These are phyloP conservation scores for Thamnophis elegans DNA, from an alignment of 2,797 vertebrate genomes.

Conservation along the genomic window DNA sequence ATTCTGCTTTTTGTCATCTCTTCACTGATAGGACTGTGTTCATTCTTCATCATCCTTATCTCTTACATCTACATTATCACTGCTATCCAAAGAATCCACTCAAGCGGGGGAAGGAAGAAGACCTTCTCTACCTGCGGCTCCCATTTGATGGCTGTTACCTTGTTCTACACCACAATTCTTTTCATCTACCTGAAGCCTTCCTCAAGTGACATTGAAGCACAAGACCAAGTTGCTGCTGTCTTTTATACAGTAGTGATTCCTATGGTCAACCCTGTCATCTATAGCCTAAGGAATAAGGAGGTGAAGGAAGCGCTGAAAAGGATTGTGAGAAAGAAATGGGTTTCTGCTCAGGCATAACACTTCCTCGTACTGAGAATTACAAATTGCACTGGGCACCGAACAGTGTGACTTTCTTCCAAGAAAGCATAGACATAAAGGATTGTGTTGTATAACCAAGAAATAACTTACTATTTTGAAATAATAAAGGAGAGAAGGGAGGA, in stretches of 20 bases:
- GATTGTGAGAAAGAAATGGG: constrained; percentile 25
- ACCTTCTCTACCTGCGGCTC: constrained; percentile 65
- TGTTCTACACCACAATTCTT: constrained; percentile 53
- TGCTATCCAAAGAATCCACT: constrained; percentile 42
- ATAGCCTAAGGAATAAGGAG: constrained; percentile 60
- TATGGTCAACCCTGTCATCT: constrained; percentile 64
- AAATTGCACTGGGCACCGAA: too few species aligned
- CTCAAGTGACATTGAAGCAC: constrained; percentile 53
- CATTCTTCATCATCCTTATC: constrained; percentile 44
- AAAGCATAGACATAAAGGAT: not conserved
- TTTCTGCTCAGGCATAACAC: not conserved
- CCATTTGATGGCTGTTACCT: constrained; percentile 54
- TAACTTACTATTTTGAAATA: not conserved
- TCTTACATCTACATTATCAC: constrained; percentile 61
- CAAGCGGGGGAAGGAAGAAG: constrained; percentile 46
- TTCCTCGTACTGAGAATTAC: not conserved
- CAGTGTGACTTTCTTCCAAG: not conserved
- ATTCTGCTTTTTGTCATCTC: constrained; percentile 50
- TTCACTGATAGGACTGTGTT: constrained; percentile 36
- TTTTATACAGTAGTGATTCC: constrained; percentile 63
- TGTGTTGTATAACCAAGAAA: not conserved
- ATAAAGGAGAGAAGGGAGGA: not conserved
- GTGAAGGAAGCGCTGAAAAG: constrained; percentile 59
- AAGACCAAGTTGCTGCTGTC: constrained; percentile 62
- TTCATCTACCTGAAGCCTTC: constrained; percentile 52